These are phyloP conservation scores for Magallana gigas DNA, from an alignment of 1,140 invertebrate species.

Conservation along the genomic window DNA sequence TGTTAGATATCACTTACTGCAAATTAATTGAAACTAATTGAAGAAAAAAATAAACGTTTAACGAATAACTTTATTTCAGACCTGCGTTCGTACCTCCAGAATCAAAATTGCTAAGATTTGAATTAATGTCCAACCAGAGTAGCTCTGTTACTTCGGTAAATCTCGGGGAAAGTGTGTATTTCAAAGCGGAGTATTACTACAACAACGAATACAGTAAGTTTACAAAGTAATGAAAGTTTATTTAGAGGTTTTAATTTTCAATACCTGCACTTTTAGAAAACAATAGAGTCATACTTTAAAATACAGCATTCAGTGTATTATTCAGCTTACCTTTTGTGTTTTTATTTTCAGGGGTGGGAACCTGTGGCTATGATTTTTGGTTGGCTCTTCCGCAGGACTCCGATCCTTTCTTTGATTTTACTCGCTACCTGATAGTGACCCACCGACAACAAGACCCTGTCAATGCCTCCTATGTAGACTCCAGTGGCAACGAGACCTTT, in stretches of 20 bases:
- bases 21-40: too few relatives aligned
- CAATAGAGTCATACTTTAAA: too few relatives aligned
- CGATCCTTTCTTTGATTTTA: neutral
- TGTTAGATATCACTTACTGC: too few relatives aligned
- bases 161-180: neutral
- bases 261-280: too few relatives aligned
- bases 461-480: neutral
- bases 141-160: neutral
- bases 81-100: conserved; percentile 1
- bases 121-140: neutral
- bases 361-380: neutral
- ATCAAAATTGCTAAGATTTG: conserved; percentile 12
- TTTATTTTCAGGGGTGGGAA: neutral
- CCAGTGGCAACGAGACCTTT: neutral
- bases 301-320: too few relatives aligned
- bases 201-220: neutral
- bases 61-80: neutral
- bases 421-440: neutral
- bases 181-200: neutral
- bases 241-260: too few relatives aligned
- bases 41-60: too few relatives aligned
- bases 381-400: neutral
- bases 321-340: neutral
- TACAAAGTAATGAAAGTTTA: neutral
- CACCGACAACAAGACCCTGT: neutral